phyloP scores from a whole-genome alignment of 2,888 invertebrate genomes.

The Drosophila fulvimacula region DNA sequence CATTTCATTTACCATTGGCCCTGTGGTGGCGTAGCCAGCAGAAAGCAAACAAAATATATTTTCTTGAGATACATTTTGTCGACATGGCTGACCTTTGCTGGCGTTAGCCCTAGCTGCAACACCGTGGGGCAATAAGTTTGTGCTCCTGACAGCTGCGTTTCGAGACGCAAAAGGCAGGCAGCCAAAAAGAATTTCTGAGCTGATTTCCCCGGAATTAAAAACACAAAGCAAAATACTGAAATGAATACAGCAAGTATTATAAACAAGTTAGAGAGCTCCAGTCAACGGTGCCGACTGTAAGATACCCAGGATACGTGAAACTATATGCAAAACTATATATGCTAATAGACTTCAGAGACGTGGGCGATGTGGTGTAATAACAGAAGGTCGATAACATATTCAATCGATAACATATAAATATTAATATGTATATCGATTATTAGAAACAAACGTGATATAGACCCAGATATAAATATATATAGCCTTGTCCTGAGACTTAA shows the following conservation, averaged over 20 bases:
- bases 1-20: constrained; percentile 29
- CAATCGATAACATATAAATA: too few relatives aligned
- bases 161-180: neutral
- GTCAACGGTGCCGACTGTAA: neutral
- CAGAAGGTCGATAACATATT: too few relatives aligned
- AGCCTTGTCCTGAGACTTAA: too few relatives aligned
- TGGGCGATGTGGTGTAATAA: too few relatives aligned
- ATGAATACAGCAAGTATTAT: too few relatives aligned
- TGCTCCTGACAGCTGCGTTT: constrained; percentile 68
- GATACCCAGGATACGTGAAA: neutral
- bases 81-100: constrained; percentile 4
- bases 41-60: constrained; percentile 43
- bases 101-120: constrained; percentile 11
- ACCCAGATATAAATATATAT: too few relatives aligned
- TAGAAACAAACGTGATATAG: too few relatives aligned
- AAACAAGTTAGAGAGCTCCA: neutral
- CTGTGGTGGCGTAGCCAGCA: constrained; percentile 2
- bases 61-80: constrained; percentile 26
- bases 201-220: neutral
- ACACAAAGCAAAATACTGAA: constrained; percentile 5
- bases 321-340: too few relatives aligned
- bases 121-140: constrained; percentile 58
- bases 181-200: neutral
- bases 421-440: too few relatives aligned
- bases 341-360: too few relatives aligned